phyloP scores from a whole-genome alignment of 2,113 vertebrate species.

The Leptobrachium leishanense region DNA sequence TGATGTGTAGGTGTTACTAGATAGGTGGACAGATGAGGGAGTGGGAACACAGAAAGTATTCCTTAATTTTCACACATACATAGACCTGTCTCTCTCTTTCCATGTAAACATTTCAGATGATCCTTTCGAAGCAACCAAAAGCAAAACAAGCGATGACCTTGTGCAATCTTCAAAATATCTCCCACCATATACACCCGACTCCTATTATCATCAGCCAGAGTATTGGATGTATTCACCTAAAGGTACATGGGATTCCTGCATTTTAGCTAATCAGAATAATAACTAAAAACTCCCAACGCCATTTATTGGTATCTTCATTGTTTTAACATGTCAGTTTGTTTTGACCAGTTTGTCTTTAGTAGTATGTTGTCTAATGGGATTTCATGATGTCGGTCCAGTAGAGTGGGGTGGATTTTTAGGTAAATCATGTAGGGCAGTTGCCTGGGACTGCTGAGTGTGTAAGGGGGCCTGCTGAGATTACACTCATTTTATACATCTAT shows the following conservation, averaged over 20 bases:
- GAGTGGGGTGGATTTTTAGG: no score
- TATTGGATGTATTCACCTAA: conserved; percentile 92
- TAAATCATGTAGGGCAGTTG: no score
- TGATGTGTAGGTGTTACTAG: background rate
- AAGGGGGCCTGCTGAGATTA: no score
- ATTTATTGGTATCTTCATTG: no score
- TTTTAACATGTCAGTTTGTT: no score
- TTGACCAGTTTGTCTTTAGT: no score
- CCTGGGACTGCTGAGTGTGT: no score
- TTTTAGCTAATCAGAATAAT: no score
- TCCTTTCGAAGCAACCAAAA: conserved; percentile 82
- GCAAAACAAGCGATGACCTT: conserved; percentile 96
- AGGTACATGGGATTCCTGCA: conserved; percentile 65
- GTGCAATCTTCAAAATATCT: conserved; percentile 87
- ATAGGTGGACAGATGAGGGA: background rate
- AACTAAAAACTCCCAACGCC: no score
- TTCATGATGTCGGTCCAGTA: no score
- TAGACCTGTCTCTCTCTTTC: background rate
- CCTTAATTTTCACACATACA: background rate
- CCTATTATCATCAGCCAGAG: conserved; percentile 82
- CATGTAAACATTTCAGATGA: conserved; percentile 68
- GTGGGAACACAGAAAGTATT: background rate
- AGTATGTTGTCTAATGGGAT: no score
- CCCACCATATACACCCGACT: conserved; percentile 85
- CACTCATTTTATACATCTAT: no score